Evolutionary conservation across 2,797 vertebrate genomes (phyloP), one percentile per base, ranked within the genome.

Genomic region (Phrynocephalus forsythii): DNA sequence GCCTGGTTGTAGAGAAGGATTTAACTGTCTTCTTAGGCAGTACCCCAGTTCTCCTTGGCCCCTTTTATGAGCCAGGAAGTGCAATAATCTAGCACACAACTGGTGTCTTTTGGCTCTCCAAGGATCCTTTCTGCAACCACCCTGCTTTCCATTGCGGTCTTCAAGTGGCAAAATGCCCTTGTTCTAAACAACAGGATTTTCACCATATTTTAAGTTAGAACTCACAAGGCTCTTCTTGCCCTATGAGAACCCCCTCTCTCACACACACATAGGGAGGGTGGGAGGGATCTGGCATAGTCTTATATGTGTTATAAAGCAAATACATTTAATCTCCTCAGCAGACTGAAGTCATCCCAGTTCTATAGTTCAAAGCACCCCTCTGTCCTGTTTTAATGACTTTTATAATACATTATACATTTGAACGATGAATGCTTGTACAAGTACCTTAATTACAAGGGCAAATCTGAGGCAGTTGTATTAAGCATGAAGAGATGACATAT

Each of bases 371-470:
- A 79, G 24, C 1, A 72, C 66, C 79, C 0, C 3, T 63, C 44
- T 68, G 20, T 82, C 24, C 87, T 87, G 81, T 50, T 30, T 87
- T 93, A 79, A 68, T 73, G 87, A 89, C 28, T 83, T 91, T 82
- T 91, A 38, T 30, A 89, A 71, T 67, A 92, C 83, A 90, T 88
- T 81, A 52, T 87, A 63, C 18, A 91, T 92, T 93, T 92, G 82
- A 91, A 90, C 84, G 93, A 91, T 86, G 90, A 95, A 86, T 78
- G 24, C 50, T 94, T 88, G 91, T 91, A 90, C 89, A 79, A 85
- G 76, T 90, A 88, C 76, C 73, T 90, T 93, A 93, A 95, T 95
- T 95, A 82, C 79, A 94, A 92, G 83, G 77, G 67, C 56, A 94
- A 94, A 94, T 89, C 86, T 85, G 91, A 95, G 71, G 87, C 86